These are phyloP conservation scores for Paramormyrops hopkinsi DNA, from an alignment of 2,797 vertebrate genomes.

Conservation along the genomic window DNA sequence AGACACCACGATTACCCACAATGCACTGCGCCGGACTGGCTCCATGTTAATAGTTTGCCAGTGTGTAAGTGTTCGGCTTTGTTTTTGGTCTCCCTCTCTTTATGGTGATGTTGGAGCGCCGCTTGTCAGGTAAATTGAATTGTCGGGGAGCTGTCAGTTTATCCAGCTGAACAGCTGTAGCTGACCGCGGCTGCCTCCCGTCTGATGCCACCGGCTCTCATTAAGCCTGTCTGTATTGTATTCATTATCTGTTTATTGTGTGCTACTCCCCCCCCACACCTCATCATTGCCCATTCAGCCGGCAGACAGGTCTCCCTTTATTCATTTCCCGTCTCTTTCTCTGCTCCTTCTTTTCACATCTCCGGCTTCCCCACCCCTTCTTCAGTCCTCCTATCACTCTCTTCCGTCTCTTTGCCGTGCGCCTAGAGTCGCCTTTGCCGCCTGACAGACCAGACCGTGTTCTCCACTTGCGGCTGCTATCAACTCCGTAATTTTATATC, in stretches of 20 bases:
- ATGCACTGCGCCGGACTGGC: not conserved
- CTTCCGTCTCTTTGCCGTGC: not conserved
- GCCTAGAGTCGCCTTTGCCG: not conserved
- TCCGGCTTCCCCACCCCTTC: not conserved
- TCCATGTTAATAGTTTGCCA: not conserved
- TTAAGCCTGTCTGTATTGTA: conserved; percentile 12
- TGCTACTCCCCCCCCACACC: not conserved
- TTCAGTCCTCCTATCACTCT: not conserved
- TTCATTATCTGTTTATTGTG: conserved; percentile 22
- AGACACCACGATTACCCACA: not conserved
- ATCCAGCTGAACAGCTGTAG: conserved; percentile 28
- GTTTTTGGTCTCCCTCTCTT: not conserved
- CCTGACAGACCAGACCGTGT: not conserved
- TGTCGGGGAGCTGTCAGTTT: conserved; percentile 39
- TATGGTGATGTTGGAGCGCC: not conserved
- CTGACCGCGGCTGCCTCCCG: not conserved
- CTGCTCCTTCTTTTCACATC: not conserved
- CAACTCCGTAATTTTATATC: not conserved
- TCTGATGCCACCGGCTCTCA: not conserved
- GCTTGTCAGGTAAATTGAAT: conserved; percentile 36
- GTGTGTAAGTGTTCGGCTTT: not conserved
- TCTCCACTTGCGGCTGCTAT: not conserved
- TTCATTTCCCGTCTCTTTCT: conserved; percentile 5
- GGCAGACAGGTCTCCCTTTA: conserved; percentile 9
- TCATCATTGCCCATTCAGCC: conserved; percentile 11